Evolutionary conservation across 2,888 invertebrate species (phyloP).

Genomic region (Dione juno): DNA sequence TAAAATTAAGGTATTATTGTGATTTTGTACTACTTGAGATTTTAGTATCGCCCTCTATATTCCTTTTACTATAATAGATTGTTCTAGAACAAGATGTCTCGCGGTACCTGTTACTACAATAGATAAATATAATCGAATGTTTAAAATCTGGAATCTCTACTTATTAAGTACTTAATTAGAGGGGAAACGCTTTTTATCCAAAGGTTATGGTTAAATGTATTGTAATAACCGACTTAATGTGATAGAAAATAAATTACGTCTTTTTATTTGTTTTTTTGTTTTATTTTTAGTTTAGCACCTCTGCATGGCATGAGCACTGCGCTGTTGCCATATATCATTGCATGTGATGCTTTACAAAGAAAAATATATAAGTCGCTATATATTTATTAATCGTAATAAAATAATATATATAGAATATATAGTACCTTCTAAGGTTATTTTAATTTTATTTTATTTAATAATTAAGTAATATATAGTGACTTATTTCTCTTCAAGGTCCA

Average conservation of each 20-base stretch:
- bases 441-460: not conserved
- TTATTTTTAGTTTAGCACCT: conserved; percentile 77
- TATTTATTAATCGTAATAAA: not conserved
- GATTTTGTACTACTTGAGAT: conserved; percentile 60
- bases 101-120: not conserved
- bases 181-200: conserved; percentile 64
- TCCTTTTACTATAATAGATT: conserved; percentile 55
- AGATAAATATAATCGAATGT: conserved; percentile 43
- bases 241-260: conserved; percentile 75
- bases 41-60: conserved; percentile 65
- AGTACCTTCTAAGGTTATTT: too few species aligned
- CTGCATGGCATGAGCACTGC: conserved; percentile 62
- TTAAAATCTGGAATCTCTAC: conserved; percentile 69
- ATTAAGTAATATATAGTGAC: conserved; percentile 29
- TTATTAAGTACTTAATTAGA: conserved; percentile 80
- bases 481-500: conserved; percentile 65
- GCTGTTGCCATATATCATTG: conserved; percentile 54
- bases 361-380: conserved; percentile 7
- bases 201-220: conserved; percentile 64
- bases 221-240: conserved; percentile 67
- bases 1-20: conserved; percentile 49
- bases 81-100: conserved; percentile 14
- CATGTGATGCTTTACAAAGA: conserved; percentile 40
- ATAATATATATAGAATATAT: not conserved
- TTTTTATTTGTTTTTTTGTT: conserved; percentile 68